Evolutionary conservation across 2,888 invertebrate genomes (phyloP).

Genomic region (Protonemura montana): DNA sequence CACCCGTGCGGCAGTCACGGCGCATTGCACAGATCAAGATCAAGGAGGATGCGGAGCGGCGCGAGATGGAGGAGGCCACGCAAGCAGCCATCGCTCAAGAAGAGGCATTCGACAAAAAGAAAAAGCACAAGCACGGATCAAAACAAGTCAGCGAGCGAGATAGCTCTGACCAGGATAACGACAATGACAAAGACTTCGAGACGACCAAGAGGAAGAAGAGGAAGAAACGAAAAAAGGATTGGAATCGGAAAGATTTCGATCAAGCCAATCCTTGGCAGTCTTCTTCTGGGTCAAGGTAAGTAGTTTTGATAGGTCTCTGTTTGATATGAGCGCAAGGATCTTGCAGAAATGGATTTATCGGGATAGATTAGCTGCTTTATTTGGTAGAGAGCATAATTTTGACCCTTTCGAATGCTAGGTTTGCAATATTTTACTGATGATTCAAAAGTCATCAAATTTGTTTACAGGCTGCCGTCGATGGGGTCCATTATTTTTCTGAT

Average conservation of each 20-base stretch:
- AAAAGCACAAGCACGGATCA: conserved; percentile 43
- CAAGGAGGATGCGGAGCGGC: conserved; percentile 81
- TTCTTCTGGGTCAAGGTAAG: conserved; percentile 63
- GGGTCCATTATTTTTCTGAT: no score
- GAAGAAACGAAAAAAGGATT: conserved; percentile 59
- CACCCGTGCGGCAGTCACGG: conserved; percentile 78
- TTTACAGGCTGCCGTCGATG: no score
- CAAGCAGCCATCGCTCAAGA: conserved; percentile 64
- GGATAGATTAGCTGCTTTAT: no score
- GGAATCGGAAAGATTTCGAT: conserved; percentile 58
- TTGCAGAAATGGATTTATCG: no score
- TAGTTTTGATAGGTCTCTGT: no score
- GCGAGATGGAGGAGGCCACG: conserved; percentile 78
- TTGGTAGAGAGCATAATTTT: no score
- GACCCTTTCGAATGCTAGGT: no score
- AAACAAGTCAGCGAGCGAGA: conserved; percentile 51
- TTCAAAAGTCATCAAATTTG: no score
- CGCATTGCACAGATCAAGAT: conserved; percentile 89
- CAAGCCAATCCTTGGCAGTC: conserved; percentile 67
- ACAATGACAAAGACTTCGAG: conserved; percentile 55
- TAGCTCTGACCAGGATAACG: conserved; percentile 60
- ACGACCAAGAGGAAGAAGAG: conserved; percentile 55
- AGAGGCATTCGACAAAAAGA: conserved; percentile 46
- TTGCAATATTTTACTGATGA: no score
- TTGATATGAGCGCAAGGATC: no score